Base-by-base conservation (phyloP, 2,113 vertebrate species). In the Gadus macrocephalus region DNA sequence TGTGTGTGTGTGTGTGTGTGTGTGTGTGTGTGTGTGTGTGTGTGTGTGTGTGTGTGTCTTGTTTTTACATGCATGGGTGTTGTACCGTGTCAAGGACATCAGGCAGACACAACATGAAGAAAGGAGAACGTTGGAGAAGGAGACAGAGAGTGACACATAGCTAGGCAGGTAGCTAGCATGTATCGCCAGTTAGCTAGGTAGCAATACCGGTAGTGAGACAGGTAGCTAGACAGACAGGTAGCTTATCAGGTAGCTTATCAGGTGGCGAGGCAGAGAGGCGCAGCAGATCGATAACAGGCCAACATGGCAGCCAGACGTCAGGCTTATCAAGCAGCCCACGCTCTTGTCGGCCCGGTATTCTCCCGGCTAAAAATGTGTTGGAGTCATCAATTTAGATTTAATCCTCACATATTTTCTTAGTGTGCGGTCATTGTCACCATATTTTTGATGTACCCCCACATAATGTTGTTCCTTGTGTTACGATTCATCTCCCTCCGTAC, bases 401-500 rank as follows among this genome's bases (percentile, higher is more conserved):
- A 35, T 35, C 31, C 4, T 35, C 5, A 35, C 66, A 70, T 67
- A 69, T 75, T 68, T 56, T 68, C 60, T 71, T 73, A 69, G 72
- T 75, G 58, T 77, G 61, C 74, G 67, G 56, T 79, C 77, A 72
- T 73, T 81, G 73, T 65, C 77, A 62, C 66, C 69, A 35, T 7
- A 35, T 35, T 35, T 35, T 35, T 35, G 4, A 31, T 31, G 31
- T 31, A 31, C 31, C 31, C 31, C 31, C 5, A 31, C 31, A 31
- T 31, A 31, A 31, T 31, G 3, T 31, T 31, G 2, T 31, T 35
- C 6, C 31, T 35, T 35, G 31, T 35, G 31, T 35, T 35, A 35
- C 1, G 31, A 35, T 71, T 70, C 77, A 78, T 55, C 27, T 64
- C 64, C 75, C 69, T 72, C 42, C 84, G 83, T 4, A 90, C 86